These are phyloP conservation scores for Epinephelus awoara DNA, from an alignment of 2,797 vertebrate species.

Conservation along the genomic window DNA sequence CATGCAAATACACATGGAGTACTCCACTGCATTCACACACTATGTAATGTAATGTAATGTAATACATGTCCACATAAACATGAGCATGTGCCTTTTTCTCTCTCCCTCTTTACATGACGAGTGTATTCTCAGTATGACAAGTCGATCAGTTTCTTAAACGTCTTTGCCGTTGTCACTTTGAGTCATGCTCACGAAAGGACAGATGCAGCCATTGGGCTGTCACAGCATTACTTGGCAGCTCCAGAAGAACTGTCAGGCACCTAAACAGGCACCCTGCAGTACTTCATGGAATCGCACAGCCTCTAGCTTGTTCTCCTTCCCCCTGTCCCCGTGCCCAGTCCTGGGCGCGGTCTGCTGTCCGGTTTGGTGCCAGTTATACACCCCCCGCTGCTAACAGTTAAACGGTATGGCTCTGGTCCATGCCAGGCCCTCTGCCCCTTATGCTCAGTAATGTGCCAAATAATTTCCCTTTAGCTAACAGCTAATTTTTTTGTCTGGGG, in stretches of 20 bases:
- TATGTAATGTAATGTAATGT: neutral
- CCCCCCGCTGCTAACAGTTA: slow-evolving; percentile 63
- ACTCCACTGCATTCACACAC: neutral
- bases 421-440: slow-evolving; percentile 58
- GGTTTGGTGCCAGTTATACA: slow-evolving; percentile 60
- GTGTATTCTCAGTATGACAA: slow-evolving; percentile 9
- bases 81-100: neutral
- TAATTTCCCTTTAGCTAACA: slow-evolving; percentile 45
- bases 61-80: neutral
- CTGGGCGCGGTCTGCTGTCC: slow-evolving; percentile 55
- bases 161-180: slow-evolving; percentile 23
- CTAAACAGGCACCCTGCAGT: slow-evolving; percentile 58
- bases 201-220: slow-evolving; percentile 53
- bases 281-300: slow-evolving; percentile 45
- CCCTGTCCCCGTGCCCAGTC: slow-evolving; percentile 84
- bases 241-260: slow-evolving; percentile 52
- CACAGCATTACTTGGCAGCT: slow-evolving; percentile 57
- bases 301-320: slow-evolving; percentile 53
- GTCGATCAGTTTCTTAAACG: neutral
- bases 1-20: neutral
- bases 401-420: slow-evolving; percentile 62
- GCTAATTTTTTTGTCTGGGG: slow-evolving; percentile 50
- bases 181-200: slow-evolving; percentile 33
- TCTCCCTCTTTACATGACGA: neutral
- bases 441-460: slow-evolving; percentile 54